These are phyloP conservation scores for Euura saliciscinereae DNA, from an alignment of 1,140 invertebrate genomes.

Conservation along the genomic window DNA sequence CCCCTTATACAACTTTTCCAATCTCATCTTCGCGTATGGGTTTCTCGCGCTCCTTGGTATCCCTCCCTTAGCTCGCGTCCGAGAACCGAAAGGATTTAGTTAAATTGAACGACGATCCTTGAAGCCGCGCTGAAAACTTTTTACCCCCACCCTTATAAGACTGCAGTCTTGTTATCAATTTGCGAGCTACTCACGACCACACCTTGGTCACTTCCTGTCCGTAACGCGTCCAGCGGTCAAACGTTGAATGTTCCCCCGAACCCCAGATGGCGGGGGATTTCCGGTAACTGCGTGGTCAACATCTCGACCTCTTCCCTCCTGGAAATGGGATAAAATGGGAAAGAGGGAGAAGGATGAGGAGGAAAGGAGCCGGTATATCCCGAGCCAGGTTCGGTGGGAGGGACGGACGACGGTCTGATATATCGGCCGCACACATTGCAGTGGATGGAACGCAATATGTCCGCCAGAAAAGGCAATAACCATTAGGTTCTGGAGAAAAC, in stretches of 20 bases:
- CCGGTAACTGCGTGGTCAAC: constrained; percentile 45
- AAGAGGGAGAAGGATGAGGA: constrained; percentile 26
- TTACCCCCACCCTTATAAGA: too few species aligned
- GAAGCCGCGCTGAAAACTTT: constrained; percentile 9
- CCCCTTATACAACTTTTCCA: constrained; percentile 63
- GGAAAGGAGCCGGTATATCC: constrained; percentile 21
- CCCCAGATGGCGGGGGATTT: constrained; percentile 41
- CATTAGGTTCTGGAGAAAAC: constrained; percentile 67
- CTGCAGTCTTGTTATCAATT: too few species aligned
- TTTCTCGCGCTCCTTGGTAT: constrained; percentile 17
- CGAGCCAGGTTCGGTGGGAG: constrained; percentile 35
- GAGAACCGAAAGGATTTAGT: constrained; percentile 55
- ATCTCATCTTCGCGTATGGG: constrained; percentile 59
- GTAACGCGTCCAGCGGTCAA: constrained; percentile 31
- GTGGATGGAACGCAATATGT: constrained; percentile 69
- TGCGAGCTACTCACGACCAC: constrained; percentile 55
- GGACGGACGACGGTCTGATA: constrained; percentile 50
- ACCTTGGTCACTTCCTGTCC: constrained; percentile 57
- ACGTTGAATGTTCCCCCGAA: constrained; percentile 27
- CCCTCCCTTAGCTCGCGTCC: not conserved
- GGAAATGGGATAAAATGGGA: not conserved
- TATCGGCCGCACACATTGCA: constrained; percentile 67
- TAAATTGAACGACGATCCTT: constrained; percentile 53
- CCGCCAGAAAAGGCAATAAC: constrained; percentile 68
- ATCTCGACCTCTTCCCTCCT: constrained; percentile 21